Evolutionary conservation across 2,113 vertebrate species (phyloP).

Genomic region (Oplegnathus fasciatus): DNA sequence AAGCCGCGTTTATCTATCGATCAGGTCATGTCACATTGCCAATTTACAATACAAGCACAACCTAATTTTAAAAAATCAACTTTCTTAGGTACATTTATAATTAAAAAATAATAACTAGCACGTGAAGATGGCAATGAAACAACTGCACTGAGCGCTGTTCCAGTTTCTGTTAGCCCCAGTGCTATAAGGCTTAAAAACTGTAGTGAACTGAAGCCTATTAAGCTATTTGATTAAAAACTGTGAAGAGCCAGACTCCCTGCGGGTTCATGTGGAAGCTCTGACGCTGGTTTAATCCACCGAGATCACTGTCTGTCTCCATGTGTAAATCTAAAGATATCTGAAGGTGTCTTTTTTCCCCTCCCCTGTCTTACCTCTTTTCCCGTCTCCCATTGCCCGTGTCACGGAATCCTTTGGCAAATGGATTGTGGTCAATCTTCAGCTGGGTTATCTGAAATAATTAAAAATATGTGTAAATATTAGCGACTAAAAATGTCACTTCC

Average conservation of each 20-base stretch:
- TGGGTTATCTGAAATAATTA: slow-evolving; percentile 92
- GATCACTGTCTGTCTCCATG: slow-evolving; percentile 20
- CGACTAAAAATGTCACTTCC: background rate
- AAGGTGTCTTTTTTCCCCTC: background rate
- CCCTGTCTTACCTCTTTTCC: slow-evolving; percentile 92
- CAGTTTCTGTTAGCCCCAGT: background rate
- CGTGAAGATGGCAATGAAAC: background rate
- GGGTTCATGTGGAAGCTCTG: slow-evolving; percentile 45
- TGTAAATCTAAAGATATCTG: slow-evolving; percentile 9
- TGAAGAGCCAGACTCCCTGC: slow-evolving; percentile 39
- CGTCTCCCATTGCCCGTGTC: slow-evolving; percentile 98
- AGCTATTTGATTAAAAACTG: slow-evolving; percentile 23
- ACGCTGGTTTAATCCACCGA: slow-evolving; percentile 46
- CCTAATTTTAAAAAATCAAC: too few relatives aligned
- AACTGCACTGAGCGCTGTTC: background rate
- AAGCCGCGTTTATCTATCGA: background rate
- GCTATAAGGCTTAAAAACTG: background rate
- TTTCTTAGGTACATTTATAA: background rate
- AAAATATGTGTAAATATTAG: slow-evolving; percentile 6
- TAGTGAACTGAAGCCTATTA: background rate
- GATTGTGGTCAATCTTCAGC: slow-evolving; percentile 99
- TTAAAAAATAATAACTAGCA: background rate
- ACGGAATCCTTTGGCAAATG: slow-evolving; percentile 98
- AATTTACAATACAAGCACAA: background rate
- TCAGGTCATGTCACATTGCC: background rate